These are phyloP conservation scores for Phrynocephalus forsythii DNA, from an alignment of 2,797 vertebrate genomes.

Conservation along the genomic window DNA sequence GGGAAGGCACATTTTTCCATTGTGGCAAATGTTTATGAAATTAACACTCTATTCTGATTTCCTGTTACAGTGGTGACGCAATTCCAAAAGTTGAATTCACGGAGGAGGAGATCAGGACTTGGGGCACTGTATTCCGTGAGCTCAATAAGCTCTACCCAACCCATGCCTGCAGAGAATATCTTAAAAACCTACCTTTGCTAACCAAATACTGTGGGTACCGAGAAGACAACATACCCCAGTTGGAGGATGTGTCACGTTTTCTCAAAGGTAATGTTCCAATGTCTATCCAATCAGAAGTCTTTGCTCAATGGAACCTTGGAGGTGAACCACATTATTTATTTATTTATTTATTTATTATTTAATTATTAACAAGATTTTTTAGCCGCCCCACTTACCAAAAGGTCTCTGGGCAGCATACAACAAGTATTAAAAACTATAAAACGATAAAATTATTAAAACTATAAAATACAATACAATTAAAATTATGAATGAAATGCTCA, in stretches of 20 bases:
- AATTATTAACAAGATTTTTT: too few relatives aligned
- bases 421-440: too few relatives aligned
- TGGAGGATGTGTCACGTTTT: slow-evolving; percentile 96
- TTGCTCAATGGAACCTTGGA: neutral
- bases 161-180: slow-evolving; percentile 94
- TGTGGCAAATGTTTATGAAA: neutral
- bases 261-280: slow-evolving; percentile 83
- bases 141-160: slow-evolving; percentile 95
- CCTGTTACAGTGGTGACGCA: slow-evolving; percentile 85
- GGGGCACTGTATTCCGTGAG: slow-evolving; percentile 95
- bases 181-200: slow-evolving; percentile 95
- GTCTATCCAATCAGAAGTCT: slow-evolving; percentile 2
- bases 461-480: too few relatives aligned
- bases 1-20: neutral
- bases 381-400: too few relatives aligned
- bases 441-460: too few relatives aligned
- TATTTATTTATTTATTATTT: too few relatives aligned
- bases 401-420: too few relatives aligned
- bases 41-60: slow-evolving; percentile 37
- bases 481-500: too few relatives aligned
- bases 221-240: slow-evolving; percentile 96
- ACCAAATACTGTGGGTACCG: slow-evolving; percentile 91
- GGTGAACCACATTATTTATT: neutral
- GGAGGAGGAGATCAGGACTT: slow-evolving; percentile 95
- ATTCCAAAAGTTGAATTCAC: slow-evolving; percentile 95